These are phyloP conservation scores for Holcopasites calliopsidis DNA, from an alignment of 1,140 invertebrate genomes.

Conservation along the genomic window DNA sequence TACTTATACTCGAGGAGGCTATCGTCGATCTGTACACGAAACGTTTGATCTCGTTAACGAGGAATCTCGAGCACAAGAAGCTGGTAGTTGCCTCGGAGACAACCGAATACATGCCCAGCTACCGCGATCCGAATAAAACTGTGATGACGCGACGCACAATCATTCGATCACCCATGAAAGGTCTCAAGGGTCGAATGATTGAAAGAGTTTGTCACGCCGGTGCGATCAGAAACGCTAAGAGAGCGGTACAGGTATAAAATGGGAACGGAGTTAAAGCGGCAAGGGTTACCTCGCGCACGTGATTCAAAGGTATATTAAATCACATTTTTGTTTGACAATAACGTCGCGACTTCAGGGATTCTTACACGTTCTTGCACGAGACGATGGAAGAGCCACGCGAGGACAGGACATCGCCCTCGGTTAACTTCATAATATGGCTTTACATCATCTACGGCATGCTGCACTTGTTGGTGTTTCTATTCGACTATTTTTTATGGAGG, in stretches of 20 bases:
- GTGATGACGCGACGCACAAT: conserved; percentile 33
- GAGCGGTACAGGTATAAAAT: neutral
- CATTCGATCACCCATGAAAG: conserved; percentile 23
- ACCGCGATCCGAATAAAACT: conserved; percentile 49
- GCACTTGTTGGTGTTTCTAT: conserved; percentile 54
- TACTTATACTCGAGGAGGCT: conserved; percentile 45
- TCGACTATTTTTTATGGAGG: conserved; percentile 68
- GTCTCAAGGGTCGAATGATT: conserved; percentile 32
- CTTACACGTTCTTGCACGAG: conserved; percentile 15
- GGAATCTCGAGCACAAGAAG: conserved; percentile 44
- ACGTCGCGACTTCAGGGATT: conserved; percentile 22
- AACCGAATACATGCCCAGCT: conserved; percentile 28
- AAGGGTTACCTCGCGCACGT: too few species aligned
- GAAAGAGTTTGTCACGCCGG: conserved; percentile 23
- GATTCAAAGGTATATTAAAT: too few species aligned
- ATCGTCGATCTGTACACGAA: conserved; percentile 33
- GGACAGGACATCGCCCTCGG: conserved; percentile 16
- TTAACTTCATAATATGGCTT: conserved; percentile 54
- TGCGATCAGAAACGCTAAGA: conserved; percentile 22
- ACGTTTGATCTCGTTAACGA: conserved; percentile 49
- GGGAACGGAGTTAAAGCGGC: neutral
- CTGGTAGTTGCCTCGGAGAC: conserved; percentile 42
- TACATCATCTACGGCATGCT: conserved; percentile 58
- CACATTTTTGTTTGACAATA: too few species aligned
- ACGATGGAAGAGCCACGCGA: conserved; percentile 33